Evolutionary conservation across 2,797 vertebrate species (phyloP).

Genomic region (Coilia nasus): DNA sequence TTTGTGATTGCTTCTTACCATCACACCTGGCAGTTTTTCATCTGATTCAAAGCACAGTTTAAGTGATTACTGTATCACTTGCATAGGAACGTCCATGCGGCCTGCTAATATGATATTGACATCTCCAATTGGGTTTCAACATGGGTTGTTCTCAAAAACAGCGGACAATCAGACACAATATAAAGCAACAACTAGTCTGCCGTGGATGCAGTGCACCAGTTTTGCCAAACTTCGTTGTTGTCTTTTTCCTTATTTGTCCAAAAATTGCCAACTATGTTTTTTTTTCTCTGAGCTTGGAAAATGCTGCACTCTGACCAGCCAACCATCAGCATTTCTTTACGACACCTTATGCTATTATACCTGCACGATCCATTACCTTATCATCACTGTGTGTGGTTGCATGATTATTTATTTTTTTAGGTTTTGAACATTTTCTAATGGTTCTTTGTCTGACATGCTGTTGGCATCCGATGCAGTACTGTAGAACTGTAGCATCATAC

Average conservation of each 20-base stretch:
- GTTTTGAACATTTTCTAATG: slow-evolving; percentile 49
- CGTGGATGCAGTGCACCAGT: background rate
- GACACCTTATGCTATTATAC: slow-evolving; percentile 36
- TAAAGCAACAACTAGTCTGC: slow-evolving; percentile 44
- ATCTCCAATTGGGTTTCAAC: slow-evolving; percentile 3
- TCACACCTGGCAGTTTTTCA: background rate
- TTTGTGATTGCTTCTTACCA: background rate
- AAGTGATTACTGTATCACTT: background rate
- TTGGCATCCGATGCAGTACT: slow-evolving; percentile 77
- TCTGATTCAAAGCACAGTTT: background rate
- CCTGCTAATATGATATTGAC: background rate
- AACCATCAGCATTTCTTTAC: slow-evolving; percentile 58
- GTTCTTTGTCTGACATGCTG: slow-evolving; percentile 53
- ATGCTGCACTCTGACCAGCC: slow-evolving; percentile 63
- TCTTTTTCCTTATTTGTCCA: background rate
- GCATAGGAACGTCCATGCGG: background rate
- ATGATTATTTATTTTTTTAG: slow-evolving; percentile 6
- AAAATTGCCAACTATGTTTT: background rate
- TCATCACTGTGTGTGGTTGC: slow-evolving; percentile 42
- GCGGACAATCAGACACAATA: background rate
- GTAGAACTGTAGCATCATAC: slow-evolving; percentile 74
- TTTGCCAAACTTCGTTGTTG: background rate
- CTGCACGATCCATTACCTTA: slow-evolving; percentile 27
- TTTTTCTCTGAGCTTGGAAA: slow-evolving; percentile 58
- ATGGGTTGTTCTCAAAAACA: background rate